phyloP scores from a whole-genome alignment of 2,888 invertebrate species.

The Melangyna quadrimaculata region DNA sequence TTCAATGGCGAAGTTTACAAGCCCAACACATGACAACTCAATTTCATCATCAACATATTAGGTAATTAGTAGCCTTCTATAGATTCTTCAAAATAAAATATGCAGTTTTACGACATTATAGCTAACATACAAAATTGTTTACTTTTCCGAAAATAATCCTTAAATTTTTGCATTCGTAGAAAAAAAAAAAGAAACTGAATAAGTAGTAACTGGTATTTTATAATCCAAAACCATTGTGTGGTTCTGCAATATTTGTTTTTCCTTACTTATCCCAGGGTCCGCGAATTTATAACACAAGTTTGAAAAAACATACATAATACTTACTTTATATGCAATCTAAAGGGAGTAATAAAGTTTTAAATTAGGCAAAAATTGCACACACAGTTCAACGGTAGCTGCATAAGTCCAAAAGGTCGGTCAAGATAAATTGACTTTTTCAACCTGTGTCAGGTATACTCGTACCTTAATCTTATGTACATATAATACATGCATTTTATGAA shows the following conservation, averaged over 20 bases:
- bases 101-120: background rate
- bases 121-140: background rate
- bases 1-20: background rate
- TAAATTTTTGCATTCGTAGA: background rate
- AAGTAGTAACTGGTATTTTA: background rate
- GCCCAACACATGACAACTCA: background rate
- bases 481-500: background rate
- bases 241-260: constrained; percentile 62
- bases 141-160: background rate
- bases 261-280: constrained; percentile 32
- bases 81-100: no score
- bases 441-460: constrained; percentile 21
- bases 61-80: background rate
- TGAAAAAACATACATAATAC: background rate
- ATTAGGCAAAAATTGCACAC: background rate
- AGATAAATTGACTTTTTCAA: background rate
- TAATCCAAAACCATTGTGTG: constrained; percentile 44
- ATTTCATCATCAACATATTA: background rate
- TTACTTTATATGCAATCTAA: constrained; percentile 9
- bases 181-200: background rate
- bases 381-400: constrained; percentile 22
- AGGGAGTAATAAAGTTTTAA: background rate
- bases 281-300: constrained; percentile 4
- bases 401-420: background rate
- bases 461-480: no score